Conservation (phyloP, 92 coral and sea anemone genomes). For the Bergia sp. region DNA sequence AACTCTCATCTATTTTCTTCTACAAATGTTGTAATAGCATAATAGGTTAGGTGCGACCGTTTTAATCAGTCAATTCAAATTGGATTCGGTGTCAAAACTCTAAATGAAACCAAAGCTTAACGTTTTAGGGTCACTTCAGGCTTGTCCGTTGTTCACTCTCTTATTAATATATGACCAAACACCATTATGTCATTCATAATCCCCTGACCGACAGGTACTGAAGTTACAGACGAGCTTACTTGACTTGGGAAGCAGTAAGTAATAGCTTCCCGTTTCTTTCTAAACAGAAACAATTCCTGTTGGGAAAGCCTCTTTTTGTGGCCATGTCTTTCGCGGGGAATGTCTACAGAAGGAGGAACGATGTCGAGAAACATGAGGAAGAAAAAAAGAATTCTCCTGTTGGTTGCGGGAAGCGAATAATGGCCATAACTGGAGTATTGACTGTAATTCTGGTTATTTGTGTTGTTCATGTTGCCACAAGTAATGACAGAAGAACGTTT, state of each 20-base stretch:
- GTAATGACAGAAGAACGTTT: constrained; percentile 89
- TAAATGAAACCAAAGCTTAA: not conserved
- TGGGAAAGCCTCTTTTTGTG: not conserved
- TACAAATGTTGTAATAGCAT: not conserved
- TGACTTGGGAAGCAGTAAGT: not conserved
- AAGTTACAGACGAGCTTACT: constrained; percentile 18
- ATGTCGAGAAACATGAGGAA: not conserved
- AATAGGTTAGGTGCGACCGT: not conserved
- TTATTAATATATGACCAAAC: constrained; percentile 45
- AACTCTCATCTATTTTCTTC: not conserved
- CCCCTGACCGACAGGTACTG: constrained; percentile 21
- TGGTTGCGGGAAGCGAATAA: constrained; percentile 78
- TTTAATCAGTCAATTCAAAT: constrained; percentile 2
- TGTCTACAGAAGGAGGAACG: constrained; percentile 50
- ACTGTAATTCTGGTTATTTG: constrained; percentile 92
- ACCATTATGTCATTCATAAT: constrained; percentile 41
- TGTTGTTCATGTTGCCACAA: constrained; percentile 94
- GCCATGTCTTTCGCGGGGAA: constrained; percentile 21
- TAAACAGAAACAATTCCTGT: constrained; percentile 1
- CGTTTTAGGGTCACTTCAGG: constrained; percentile 5
- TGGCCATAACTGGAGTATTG: constrained; percentile 88
- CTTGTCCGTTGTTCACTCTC: not conserved
- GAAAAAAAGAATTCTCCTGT: constrained; percentile 46
- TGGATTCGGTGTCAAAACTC: not conserved
- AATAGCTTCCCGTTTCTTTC: not conserved